phyloP scores from a whole-genome alignment of 2,797 vertebrate genomes.

The Amblyraja radiata region DNA sequence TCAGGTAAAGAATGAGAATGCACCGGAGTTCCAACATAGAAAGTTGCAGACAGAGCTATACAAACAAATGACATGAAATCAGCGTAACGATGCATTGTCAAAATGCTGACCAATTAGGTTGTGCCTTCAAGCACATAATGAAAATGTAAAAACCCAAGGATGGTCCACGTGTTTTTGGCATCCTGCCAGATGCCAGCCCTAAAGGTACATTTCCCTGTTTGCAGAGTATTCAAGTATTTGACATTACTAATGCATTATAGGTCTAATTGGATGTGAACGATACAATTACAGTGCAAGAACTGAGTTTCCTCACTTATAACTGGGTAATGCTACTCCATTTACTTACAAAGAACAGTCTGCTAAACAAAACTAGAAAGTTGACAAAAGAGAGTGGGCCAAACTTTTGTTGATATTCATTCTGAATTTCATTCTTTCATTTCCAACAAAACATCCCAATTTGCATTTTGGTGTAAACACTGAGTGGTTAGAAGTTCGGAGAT shows the following conservation, averaged over 20 bases:
- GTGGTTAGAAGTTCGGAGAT: not conserved
- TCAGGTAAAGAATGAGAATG: not conserved
- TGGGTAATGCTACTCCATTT: too few relatives aligned
- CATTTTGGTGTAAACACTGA: not conserved
- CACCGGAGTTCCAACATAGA: too few relatives aligned
- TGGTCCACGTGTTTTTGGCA: not conserved
- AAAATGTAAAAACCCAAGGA: not conserved
- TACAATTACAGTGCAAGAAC: not conserved
- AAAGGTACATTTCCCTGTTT: not conserved
- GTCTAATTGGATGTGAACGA: slow-evolving; percentile 16
- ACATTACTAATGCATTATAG: not conserved
- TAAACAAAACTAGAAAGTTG: not conserved
- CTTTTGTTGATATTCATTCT: not conserved
- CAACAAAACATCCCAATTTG: not conserved
- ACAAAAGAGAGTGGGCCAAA: not conserved
- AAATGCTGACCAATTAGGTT: not conserved
- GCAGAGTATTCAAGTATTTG: not conserved
- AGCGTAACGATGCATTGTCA: not conserved
- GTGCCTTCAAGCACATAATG: not conserved
- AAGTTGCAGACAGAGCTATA: not conserved
- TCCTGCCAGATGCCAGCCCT: not conserved
- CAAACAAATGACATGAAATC: not conserved
- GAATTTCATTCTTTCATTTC: not conserved
- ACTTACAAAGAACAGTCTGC: not conserved
- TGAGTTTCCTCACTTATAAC: not conserved